Base-by-base conservation (phyloP, 2,888 invertebrate genomes). In the Leucozona laternaria region DNA sequence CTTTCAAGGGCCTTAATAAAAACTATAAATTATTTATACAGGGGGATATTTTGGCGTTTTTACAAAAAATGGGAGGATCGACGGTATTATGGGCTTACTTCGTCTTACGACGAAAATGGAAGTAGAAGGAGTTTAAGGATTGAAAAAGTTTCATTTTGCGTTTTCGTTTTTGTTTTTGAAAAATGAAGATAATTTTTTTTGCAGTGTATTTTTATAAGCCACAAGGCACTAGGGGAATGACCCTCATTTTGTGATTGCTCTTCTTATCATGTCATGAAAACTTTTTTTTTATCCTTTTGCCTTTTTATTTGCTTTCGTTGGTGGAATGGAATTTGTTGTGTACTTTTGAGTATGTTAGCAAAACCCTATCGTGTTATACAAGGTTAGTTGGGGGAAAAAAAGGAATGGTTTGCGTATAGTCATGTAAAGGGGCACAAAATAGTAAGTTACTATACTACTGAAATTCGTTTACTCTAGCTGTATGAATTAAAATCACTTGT, bases 201-300 rank as follows among this genome's bases (percentile, higher is more conserved):
- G 3, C 4, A 15, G 53, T 53, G 53, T 28, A 15, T 22, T 40
- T 40, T 58, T 25, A 66, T 37, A 22, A n/a, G 34, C 22, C n/a
- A 53, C 15, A 50, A 50, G n/a, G 17, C 68, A 17, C 68, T 53
- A 17, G 37, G 77, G 80, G 76, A 71, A 76, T 72, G 62, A 53
- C 58, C 68, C 64, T 70, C 48, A 20, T 71, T 71, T 57, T 64
- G 6, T 71, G 68, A 34, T 64, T 13, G 57, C 55, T 31, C 31
- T 73, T 66, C 66, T 48, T 48, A 66, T 64, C 66, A 31, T 48
- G 66, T 34, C 66, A 20, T 48, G 20, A 22, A 66, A 48, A 66
- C 31, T 31, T 66, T 48, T 48, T 22, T 48, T 43, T 45, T 45
- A n/a, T n/a, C n/a, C n/a, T 62, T n/a, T 11, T 45, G 10, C n/a